These are phyloP conservation scores for Lycaena phlaeas DNA, from an alignment of 2,888 invertebrate genomes.

Conservation along the genomic window DNA sequence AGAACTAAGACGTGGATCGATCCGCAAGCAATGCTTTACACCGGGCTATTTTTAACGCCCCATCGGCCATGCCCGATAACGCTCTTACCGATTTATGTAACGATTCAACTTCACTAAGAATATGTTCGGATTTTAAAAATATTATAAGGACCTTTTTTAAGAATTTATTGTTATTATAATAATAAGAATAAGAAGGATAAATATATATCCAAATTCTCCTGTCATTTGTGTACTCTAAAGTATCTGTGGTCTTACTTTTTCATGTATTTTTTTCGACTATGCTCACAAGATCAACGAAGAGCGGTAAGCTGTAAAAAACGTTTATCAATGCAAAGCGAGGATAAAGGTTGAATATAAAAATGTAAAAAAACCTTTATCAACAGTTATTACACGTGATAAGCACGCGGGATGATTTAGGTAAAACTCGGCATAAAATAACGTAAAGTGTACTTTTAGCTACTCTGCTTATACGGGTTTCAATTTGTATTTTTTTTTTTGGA, in stretches of 20 bases:
- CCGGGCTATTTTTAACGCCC: conserved; percentile 52
- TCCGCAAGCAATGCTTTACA: conserved; percentile 44
- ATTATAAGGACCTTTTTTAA: background rate
- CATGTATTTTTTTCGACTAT: too few relatives aligned
- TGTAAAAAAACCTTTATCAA: background rate
- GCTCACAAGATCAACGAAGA: too few relatives aligned
- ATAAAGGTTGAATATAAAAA: background rate
- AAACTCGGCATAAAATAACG: too few relatives aligned
- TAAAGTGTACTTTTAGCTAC: background rate
- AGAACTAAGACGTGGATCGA: conserved; percentile 49
- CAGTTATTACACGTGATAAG: background rate
- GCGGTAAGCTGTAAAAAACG: too few relatives aligned
- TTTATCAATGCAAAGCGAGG: background rate
- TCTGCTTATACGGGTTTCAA: too few relatives aligned
- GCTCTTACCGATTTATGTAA: conserved; percentile 48
- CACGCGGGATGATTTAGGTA: background rate
- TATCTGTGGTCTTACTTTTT: too few relatives aligned
- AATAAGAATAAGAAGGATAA: too few relatives aligned
- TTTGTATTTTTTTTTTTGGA: too few relatives aligned
- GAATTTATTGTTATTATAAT: background rate
- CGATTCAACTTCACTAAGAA: conserved; percentile 37
- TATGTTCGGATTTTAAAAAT: conserved; percentile 11
- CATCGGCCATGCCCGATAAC: conserved; percentile 45
- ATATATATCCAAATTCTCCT: too few relatives aligned
- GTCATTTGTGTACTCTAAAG: too few relatives aligned